A percentile compares a stretch with the other conserved stretches of the same genome.
Conservation (phyloP, 1,140 invertebrate genomes). For the Cotesia typhae region DNA sequence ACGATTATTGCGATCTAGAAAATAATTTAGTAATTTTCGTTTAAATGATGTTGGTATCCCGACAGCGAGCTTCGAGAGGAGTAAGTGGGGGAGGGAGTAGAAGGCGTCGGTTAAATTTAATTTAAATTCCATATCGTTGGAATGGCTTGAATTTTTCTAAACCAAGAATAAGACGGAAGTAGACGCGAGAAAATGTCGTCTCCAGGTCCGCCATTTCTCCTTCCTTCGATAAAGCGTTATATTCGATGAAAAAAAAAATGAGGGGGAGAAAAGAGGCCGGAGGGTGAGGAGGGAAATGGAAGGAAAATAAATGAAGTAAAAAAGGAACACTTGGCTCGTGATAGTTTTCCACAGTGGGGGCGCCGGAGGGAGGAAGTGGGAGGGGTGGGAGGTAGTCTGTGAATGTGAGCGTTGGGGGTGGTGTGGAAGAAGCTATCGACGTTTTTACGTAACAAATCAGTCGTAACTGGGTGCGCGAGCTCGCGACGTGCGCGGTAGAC, state of each 20-base stretch:
- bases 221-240: conserved; percentile 61
- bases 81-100: too few relatives aligned
- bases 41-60: too few relatives aligned
- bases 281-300: conserved; percentile 27
- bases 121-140: neutral
- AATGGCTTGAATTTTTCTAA: too few relatives aligned
- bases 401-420: conserved; percentile 37
- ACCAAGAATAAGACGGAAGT: conserved; percentile 21
- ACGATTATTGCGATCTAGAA: too few relatives aligned
- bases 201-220: conserved; percentile 57
- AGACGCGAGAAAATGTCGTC: conserved; percentile 40
- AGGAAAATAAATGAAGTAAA: conserved; percentile 22
- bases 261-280: too few relatives aligned
- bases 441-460: conserved; percentile 68
- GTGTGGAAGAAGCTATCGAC: conserved; percentile 64
- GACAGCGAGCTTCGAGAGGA: too few relatives aligned
- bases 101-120: too few relatives aligned
- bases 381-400: conserved; percentile 23
- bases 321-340: conserved; percentile 11
- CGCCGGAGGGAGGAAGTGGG: conserved; percentile 25
- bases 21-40: too few relatives aligned
- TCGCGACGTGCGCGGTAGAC: conserved; percentile 59
- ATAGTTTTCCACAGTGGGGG: conserved; percentile 16
- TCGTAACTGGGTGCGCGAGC: conserved; percentile 61
- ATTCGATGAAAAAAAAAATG: conserved; percentile 56